Evolutionary conservation across 2,113 vertebrate genomes (phyloP).

Genomic region (Nesospiza acunhae): DNA sequence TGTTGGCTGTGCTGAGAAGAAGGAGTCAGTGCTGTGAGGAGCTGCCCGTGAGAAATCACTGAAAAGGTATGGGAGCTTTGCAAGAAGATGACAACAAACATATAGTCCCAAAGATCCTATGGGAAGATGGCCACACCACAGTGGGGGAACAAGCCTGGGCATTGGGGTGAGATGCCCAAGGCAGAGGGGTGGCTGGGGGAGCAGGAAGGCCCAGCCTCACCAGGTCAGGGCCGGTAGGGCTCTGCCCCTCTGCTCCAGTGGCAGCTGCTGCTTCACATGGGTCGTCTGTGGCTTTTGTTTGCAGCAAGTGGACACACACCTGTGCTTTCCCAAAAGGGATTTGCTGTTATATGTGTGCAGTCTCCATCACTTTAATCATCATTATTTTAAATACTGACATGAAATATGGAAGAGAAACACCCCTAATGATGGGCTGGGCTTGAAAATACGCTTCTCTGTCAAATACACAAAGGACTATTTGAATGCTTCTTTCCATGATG

Average conservation of each 20-base stretch:
- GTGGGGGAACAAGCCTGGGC: rapidly evolving
- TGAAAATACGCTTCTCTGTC: background rate
- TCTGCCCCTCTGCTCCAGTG: rapidly evolving
- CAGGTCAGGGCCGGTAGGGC: background rate
- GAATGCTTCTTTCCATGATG: background rate
- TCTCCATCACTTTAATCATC: background rate
- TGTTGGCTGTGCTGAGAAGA: no score
- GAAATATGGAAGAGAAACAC: background rate
- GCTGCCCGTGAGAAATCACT: no score
- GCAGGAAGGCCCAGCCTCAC: background rate
- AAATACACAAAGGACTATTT: background rate
- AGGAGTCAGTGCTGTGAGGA: no score
- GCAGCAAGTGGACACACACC: background rate
- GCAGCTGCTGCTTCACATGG: rapidly evolving
- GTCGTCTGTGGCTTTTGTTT: background rate
- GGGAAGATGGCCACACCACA: background rate
- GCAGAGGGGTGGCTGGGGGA: background rate
- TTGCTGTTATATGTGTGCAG: background rate
- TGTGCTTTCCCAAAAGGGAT: background rate
- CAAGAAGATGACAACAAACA: no score
- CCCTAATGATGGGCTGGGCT: background rate
- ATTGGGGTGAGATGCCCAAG: rapidly evolving
- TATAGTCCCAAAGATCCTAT: background rate
- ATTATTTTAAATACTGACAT: background rate
- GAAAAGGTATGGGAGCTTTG: no score